These are phyloP conservation scores for Steinernema scapterisci DNA, from an alignment of 2,888 invertebrate species.

Conservation along the genomic window DNA sequence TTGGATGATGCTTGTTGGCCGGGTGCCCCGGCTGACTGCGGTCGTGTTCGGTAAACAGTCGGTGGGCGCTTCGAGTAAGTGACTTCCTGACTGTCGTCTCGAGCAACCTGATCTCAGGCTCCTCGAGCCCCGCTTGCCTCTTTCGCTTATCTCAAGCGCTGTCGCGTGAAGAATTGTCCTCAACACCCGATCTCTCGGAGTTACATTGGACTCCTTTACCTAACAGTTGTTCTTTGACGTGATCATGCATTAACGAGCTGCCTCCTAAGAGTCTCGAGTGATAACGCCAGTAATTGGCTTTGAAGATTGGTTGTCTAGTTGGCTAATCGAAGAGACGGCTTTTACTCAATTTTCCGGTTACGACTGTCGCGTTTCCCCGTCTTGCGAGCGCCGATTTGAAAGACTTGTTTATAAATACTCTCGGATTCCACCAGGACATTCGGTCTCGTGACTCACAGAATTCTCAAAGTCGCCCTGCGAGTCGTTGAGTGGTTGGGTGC, in stretches of 20 bases:
- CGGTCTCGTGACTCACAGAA: constrained; percentile 23
- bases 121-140: not conserved
- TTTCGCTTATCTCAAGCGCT: not conserved
- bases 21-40: not conserved
- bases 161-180: not conserved
- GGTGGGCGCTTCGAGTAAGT: not conserved
- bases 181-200: not conserved
- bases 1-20: not conserved
- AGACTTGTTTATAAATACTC: constrained; percentile 13
- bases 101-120: not conserved
- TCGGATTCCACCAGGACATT: not conserved
- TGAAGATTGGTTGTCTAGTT: not conserved
- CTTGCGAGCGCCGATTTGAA: not conserved
- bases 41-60: constrained; percentile 21
- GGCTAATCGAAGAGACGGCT: not conserved
- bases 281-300: not conserved
- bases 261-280: too few relatives aligned
- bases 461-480: not conserved
- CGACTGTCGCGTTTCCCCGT: not conserved
- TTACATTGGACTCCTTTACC: not conserved
- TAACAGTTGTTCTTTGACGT: not conserved
- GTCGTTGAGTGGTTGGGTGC: not conserved
- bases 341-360: not conserved
- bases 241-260: constrained; percentile 14
- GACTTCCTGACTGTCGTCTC: not conserved